Base-by-base conservation (phyloP, 2,797 vertebrate species). In the Hafferia zeledoni region DNA sequence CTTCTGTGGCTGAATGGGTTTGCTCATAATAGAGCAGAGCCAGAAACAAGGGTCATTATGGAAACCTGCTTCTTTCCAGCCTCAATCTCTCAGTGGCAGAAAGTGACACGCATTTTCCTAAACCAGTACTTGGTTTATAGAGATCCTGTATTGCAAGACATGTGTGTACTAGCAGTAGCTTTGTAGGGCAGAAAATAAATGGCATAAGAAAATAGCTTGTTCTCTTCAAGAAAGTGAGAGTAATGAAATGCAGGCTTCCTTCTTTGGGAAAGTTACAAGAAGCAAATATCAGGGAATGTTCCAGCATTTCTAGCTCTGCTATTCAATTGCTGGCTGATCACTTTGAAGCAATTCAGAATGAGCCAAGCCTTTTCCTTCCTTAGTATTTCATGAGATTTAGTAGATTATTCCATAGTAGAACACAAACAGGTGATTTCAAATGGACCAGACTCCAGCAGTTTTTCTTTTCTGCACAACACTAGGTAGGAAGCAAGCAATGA, bases 391-490 rank as follows among this genome's bases (percentile, higher is more conserved):
- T 64, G 65, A 57, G 43, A 24, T 80, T 94, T 88, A 87, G 53
- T 46, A 68, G 44, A 31, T 55, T 87, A 28, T 88, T 79, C 69
- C 2, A 2, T 24, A 60, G 77, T 17, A 76, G 53, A 89, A 89
- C 80, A 83, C 84, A 89, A 93, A 93, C 76, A 97, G 84, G 46
- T 90, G 86, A 96, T 89, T 97, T 91, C 44, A 60, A 81, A 95
- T 63, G 49, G 15, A 70, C 47, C 31, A 52, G 70, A 55, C 43
- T 81, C 23, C 1, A 30, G 33, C 75, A 63, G 75, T 86, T 93
- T 94, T 87, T 65, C 68, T 63, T 79, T 59, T 63, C 89, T 14
- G 5, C 70, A 46, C 56, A 47, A 55, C 15, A 1, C 76, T 64
- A 49, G n/a, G 44, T 80, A 46, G 55, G 63, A 93, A 82, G 28